Percentiles rank a stretch among this genome's conserved stretches.
Evolutionary conservation across 2,888 invertebrate genomes (phyloP).

Genomic region (Zygogramma bicolorata): DNA sequence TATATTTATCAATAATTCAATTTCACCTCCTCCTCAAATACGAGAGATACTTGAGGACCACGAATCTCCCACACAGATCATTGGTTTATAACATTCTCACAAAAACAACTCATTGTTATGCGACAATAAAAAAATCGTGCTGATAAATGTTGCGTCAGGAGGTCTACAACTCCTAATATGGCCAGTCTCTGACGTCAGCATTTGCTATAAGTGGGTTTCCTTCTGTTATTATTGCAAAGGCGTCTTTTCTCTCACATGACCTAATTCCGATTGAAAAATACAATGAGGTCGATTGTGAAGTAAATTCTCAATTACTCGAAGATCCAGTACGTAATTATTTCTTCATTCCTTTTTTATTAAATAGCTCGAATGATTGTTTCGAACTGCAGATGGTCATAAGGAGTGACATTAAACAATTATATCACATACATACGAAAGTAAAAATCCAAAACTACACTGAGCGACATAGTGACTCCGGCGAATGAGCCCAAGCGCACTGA

Average conservation of each 20-base stretch:
- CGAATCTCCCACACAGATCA: neutral
- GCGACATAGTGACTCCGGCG: too few relatives aligned
- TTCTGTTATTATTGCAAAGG: slow-evolving; percentile 37
- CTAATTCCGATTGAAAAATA: slow-evolving; percentile 34
- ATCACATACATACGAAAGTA: neutral
- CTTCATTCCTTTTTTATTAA: neutral
- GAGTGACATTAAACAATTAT: neutral
- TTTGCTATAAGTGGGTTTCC: slow-evolving; percentile 19
- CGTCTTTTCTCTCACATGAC: slow-evolving; percentile 30
- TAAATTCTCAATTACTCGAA: slow-evolving; percentile 20
- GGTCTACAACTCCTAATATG: slow-evolving; percentile 17
- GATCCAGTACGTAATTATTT: neutral
- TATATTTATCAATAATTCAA: neutral
- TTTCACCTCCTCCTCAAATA: neutral
- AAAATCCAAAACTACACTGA: neutral
- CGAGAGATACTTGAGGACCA: neutral
- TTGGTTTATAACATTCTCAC: neutral
- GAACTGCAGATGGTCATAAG: slow-evolving; percentile 31
- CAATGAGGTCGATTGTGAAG: slow-evolving; percentile 17
- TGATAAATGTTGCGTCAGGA: slow-evolving; percentile 6
- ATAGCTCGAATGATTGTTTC: slow-evolving; percentile 26
- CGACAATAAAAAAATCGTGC: slow-evolving; percentile 13
- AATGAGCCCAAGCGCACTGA: too few relatives aligned
- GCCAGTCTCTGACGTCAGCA: slow-evolving; percentile 12
- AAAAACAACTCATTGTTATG: neutral